Base-by-base conservation (phyloP, 2,888 invertebrate genomes). In the Autographa pulchrina region DNA sequence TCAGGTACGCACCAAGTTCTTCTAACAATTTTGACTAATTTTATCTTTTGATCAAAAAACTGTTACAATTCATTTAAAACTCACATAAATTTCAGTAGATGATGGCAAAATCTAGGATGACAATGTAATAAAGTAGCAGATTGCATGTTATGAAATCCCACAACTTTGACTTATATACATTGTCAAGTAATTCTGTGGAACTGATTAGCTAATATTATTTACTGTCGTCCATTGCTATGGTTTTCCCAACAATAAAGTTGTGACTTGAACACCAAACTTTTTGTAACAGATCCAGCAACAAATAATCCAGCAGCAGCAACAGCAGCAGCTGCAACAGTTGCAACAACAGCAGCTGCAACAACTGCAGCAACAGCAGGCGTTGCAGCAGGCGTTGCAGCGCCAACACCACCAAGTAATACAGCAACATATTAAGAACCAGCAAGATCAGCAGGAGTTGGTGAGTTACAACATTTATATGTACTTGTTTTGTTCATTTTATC, bases 391-490 rank as follows among this genome's bases (percentile, higher is more conserved):
- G 0, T 82, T 95, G 74, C 95, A 95, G 77, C 84, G 93, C 48
- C 95, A 94, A 76, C 93, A 93, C 64, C 90, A 91, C 77, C 97
- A 97, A 79, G 96, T 96, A 70, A 94, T 97, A 78, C 97, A 96
- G 70, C 97, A 96, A 76, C 96, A 96, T 68, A 92, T 96, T 13
- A 96, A 97, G 78, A 94, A 96, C 78, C 96, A 96, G 74, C 96
- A 96, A 67, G 96, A 94, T 82, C 96, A 89, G 78, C 96, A 95
- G 86, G 96, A 89, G 80, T 92, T 94, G 86, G 94, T 93, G 75
- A 90, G 88, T 25, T 56, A 38, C 25, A 38, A 38, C 38, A 38
- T 11, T 38, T 2, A 35, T n/a, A n/a, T 4, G n/a, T n/a, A n/a
- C 2, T n/a, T 48, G 6, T 3, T 4, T n/a, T 3, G 3, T 25